A percentile compares a stretch with the other conserved stretches of the same genome.
Evolutionary conservation across 2,113 vertebrate species (phyloP).

Genomic region (Trematocara unimaculatum): DNA sequence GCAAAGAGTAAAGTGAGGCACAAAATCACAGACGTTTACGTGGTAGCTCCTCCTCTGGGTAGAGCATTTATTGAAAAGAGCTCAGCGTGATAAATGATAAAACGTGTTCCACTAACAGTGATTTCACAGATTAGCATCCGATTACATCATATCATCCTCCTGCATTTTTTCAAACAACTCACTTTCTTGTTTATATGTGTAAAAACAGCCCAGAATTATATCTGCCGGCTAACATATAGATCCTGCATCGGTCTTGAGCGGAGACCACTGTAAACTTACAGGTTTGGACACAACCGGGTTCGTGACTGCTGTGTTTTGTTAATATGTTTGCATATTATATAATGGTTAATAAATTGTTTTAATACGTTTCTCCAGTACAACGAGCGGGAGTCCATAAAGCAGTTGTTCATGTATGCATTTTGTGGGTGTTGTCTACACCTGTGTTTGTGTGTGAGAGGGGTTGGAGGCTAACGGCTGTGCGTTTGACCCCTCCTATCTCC

Average conservation of each 20-base stretch:
- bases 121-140: not conserved
- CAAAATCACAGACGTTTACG: not conserved
- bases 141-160: not conserved
- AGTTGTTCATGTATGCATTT: not conserved
- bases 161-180: not conserved
- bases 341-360: not conserved
- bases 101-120: not conserved
- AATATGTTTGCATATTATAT: not conserved
- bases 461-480: not conserved
- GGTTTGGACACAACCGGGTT: not conserved
- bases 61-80: not conserved
- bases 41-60: not conserved
- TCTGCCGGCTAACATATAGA: not conserved
- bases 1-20: not conserved
- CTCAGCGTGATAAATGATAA: not conserved
- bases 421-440: not conserved
- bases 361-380: not conserved
- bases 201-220: not conserved
- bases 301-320: not conserved
- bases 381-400: not conserved
- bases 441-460: not conserved
- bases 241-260: not conserved
- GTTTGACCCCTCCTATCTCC: constrained; percentile 16
- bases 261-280: not conserved
- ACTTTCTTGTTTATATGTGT: not conserved